These are phyloP conservation scores for Papilio gigon DNA, from an alignment of 2,888 invertebrate genomes.

Conservation along the genomic window DNA sequence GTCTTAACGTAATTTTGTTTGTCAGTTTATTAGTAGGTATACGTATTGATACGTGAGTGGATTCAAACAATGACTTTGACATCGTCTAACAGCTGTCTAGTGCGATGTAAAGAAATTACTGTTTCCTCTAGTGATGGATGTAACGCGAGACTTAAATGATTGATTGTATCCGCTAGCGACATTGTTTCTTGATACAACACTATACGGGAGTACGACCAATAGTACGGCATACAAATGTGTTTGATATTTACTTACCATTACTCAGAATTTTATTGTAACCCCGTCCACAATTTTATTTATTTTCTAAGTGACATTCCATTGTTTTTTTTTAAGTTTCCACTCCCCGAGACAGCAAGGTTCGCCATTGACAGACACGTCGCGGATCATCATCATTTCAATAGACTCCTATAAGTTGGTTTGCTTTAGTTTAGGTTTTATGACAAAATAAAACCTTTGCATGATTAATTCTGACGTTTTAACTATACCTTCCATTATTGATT, in stretches of 20 bases:
- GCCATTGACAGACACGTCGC: too few relatives aligned
- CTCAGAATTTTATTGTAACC: neutral
- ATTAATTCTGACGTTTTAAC: too few relatives aligned
- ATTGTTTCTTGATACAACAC: slow-evolving; percentile 21
- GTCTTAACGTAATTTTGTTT: too few relatives aligned
- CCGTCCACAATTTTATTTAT: neutral
- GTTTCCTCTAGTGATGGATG: slow-evolving; percentile 19
- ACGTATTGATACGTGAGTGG: too few relatives aligned
- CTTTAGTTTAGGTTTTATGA: too few relatives aligned
- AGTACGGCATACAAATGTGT: neutral
- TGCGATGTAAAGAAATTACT: slow-evolving; percentile 10
- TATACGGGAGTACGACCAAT: neutral
- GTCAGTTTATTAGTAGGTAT: neutral
- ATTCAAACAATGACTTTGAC: neutral
- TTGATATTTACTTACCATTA: neutral
- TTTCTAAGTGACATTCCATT: neutral
- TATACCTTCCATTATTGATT: too few relatives aligned
- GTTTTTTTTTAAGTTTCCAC: neutral
- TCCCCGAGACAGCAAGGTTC: too few relatives aligned
- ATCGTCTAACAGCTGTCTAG: neutral
- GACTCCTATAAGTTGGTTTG: too few relatives aligned
- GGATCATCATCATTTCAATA: too few relatives aligned
- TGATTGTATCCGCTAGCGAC: slow-evolving; percentile 26
- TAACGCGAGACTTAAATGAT: slow-evolving; percentile 32
- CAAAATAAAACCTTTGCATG: too few relatives aligned